A percentile compares a stretch with the other conserved stretches of the same genome.
These are phyloP conservation scores for Dicaeum eximium DNA, from an alignment of 2,113 vertebrate species.

Conservation along the genomic window DNA sequence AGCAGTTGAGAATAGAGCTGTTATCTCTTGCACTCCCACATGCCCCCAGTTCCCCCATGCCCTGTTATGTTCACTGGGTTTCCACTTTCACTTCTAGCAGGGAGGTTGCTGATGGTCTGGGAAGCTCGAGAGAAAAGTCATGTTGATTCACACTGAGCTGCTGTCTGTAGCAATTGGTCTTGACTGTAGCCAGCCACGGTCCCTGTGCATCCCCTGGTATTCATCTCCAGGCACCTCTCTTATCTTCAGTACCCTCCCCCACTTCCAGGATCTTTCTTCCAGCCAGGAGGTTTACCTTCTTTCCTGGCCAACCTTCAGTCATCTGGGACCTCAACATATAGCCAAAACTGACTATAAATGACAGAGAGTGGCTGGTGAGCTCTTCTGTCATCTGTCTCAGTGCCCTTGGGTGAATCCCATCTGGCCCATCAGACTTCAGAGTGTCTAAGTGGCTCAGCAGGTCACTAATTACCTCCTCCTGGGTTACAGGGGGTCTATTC, in stretches of 20 bases:
- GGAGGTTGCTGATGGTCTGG: background rate
- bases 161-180: background rate
- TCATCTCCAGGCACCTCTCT: background rate
- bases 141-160: background rate
- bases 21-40: background rate
- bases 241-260: background rate
- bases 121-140: background rate
- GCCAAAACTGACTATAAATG: background rate
- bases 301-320: background rate
- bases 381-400: background rate
- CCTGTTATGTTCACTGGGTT: background rate
- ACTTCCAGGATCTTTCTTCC: background rate
- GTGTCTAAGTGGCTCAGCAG: background rate
- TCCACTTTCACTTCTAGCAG: background rate
- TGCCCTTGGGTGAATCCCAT: background rate
- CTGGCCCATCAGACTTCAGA: background rate
- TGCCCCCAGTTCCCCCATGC: too few species aligned
- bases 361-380: background rate
- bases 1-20: rapidly evolving
- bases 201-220: background rate
- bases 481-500: background rate
- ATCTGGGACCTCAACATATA: background rate
- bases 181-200: rapidly evolving
- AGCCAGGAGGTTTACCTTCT: background rate
- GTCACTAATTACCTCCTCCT: background rate